These are phyloP conservation scores for Papilio elwesi DNA, from an alignment of 2,888 invertebrate genomes.

Conservation along the genomic window DNA sequence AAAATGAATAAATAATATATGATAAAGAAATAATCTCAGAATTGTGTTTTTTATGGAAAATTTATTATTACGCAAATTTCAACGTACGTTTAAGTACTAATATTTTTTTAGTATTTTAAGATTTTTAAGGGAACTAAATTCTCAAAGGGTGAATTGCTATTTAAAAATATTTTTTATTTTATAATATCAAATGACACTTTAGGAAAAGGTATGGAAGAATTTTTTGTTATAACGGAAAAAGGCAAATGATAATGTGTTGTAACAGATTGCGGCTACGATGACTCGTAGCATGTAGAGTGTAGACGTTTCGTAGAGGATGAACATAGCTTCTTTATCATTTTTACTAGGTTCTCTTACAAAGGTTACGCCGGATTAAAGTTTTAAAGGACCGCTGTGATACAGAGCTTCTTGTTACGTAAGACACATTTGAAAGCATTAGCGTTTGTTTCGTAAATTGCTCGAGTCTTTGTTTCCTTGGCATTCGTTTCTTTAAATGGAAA, in stretches of 20 bases:
- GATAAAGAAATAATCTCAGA: background rate
- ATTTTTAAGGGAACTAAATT: too few species aligned
- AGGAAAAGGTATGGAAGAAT: background rate
- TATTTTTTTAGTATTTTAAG: too few species aligned
- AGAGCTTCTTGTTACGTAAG: conserved; percentile 36
- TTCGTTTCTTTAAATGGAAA: conserved; percentile 3
- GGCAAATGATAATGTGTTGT: conserved; percentile 43
- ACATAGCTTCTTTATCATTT: conserved; percentile 54
- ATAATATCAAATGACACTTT: background rate
- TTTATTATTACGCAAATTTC: background rate
- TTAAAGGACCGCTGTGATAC: conserved; percentile 20
- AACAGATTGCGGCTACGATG: conserved; percentile 48
- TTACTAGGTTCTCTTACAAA: conserved; percentile 45
- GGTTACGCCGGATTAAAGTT: conserved; percentile 43
- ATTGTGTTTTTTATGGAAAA: background rate
- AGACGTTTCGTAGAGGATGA: conserved; percentile 53
- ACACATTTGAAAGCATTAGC: conserved; percentile 19
- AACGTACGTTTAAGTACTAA: background rate
- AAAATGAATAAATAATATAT: background rate
- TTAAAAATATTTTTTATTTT: background rate
- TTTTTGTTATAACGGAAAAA: conserved; percentile 32
- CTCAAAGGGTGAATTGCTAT: too few species aligned
- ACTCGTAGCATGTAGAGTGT: conserved; percentile 53
- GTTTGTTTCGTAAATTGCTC: conserved; percentile 30
- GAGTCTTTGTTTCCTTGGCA: conserved; percentile 27